A percentile compares a stretch with the other conserved stretches of the same genome.
Conservation (phyloP, 23 tunicate species). For the Halocynthia roretzi region DNA sequence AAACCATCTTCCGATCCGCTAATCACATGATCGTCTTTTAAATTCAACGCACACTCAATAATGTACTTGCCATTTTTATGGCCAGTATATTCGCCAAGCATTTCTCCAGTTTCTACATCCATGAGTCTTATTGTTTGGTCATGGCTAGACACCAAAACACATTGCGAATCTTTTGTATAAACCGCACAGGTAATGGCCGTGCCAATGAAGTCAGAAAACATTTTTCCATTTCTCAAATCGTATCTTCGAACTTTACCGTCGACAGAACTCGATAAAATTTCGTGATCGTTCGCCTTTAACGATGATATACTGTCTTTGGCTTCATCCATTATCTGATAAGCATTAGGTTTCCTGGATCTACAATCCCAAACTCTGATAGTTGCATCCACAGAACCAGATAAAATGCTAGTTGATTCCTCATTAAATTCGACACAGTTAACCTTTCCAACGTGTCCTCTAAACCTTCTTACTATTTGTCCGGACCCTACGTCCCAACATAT, state of each 20-base stretch:
- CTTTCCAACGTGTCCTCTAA: conserved; percentile 96
- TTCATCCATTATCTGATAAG: conserved; percentile 88
- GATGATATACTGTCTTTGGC: conserved; percentile 88
- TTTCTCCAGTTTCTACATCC: conserved; percentile 73
- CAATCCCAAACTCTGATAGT: conserved; percentile 92
- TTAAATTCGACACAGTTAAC: conserved; percentile 93
- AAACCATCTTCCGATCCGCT: conserved; percentile 91
- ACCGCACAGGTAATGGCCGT: conserved; percentile 65
- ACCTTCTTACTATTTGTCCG: conserved; percentile 88
- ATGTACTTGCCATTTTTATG: conserved; percentile 80
- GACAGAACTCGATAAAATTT: conserved; percentile 56
- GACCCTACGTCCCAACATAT: conserved; percentile 91
- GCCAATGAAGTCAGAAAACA: conserved; percentile 81
- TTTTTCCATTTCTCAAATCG: conserved; percentile 63
- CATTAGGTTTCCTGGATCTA: conserved; percentile 57
- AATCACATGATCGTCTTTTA: conserved; percentile 81
- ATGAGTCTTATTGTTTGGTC: conserved; percentile 65
- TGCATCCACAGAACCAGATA: conserved; percentile 93
- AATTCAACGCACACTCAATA: conserved; percentile 69
- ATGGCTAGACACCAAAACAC: conserved; percentile 65
- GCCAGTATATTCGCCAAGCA: conserved; percentile 89
- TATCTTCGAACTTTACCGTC: conserved; percentile 82
- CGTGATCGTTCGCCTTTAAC: conserved; percentile 84
- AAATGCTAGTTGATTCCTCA: conserved; percentile 89
- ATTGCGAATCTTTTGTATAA: conserved; percentile 86